A percentile compares a stretch with the other conserved stretches of the same genome.
Evolutionary conservation across 2,113 vertebrate species (phyloP).

Genomic region (Psammodynastes pulverulentus): DNA sequence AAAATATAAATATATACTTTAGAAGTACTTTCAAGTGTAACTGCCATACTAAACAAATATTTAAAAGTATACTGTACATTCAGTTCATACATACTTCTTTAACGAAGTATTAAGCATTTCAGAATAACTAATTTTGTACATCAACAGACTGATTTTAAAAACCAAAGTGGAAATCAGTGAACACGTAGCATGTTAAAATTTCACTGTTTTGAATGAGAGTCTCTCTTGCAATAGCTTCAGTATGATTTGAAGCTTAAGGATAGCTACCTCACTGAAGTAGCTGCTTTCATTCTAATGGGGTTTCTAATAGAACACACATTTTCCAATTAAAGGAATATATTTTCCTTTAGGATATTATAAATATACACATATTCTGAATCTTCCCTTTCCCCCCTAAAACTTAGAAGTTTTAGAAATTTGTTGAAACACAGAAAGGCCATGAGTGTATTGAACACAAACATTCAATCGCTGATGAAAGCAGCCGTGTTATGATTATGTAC

Average conservation of each 20-base stretch:
- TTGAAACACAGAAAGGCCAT: background rate
- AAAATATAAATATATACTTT: conserved; percentile 56
- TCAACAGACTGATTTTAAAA: background rate
- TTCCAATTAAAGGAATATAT: background rate
- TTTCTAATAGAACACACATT: background rate
- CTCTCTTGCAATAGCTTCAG: background rate
- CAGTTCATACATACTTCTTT: conserved; percentile 66
- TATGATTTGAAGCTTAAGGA: background rate
- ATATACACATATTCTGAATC: background rate
- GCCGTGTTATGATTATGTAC: background rate
- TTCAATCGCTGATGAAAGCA: background rate
- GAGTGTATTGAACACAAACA: background rate
- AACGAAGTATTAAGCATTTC: conserved; percentile 64
- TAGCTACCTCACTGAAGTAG: background rate
- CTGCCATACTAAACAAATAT: conserved; percentile 49
- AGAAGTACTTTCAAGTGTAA: conserved; percentile 54
- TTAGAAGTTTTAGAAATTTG: background rate
- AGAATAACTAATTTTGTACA: conserved; percentile 36
- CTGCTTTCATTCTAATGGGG: background rate
- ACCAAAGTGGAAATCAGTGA: background rate
- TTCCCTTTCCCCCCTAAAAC: background rate
- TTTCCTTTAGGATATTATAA: background rate
- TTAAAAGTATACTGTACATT: conserved; percentile 47
- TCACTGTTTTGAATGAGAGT: background rate
- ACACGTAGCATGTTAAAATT: conserved; percentile 17